Base-by-base conservation (phyloP, 2,797 vertebrate genomes). In the Enteromius unitaeniatus region DNA sequence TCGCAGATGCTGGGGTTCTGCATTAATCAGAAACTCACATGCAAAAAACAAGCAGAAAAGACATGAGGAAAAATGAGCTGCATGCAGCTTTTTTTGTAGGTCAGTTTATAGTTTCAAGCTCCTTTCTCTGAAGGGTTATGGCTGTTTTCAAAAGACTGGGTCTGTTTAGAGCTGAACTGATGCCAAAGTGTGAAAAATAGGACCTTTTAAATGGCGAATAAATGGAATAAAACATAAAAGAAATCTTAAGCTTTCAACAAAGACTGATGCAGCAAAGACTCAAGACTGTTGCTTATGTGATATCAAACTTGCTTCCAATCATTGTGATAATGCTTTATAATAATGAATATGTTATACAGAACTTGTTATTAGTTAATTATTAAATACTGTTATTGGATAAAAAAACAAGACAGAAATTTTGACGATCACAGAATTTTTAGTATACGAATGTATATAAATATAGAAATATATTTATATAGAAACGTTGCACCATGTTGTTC, bases 11-110 rank as follows among this genome's bases (percentile, higher is more conserved):
- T 11, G 1, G 5, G 64, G 49, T 51, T 26, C 49, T 8, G 28
- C 51, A 73, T 73, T 62, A 34, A 49, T 51, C 47, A 31, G 21
- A 14, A 19, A 37, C 53, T 55, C 34, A 26, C 15, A 47, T 51
- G 60, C 8, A 62, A 68, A 49, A 49, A 77, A 40, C 28, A 40
- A 82, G 31, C 47, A 79, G 49, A 68, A 53, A 47, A 37, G 21
- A 21, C 21, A 10, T 2, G 1, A 60, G 19, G 3, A 84, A 72
- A 78, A 47, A 47, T 2, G 3, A 49, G 15, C 23, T 9, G 17
- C 14, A 23, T 13, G 8, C 19, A 10, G 31, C 13, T 79, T 53
- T 53, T 60, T 72, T 84, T 72, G 42, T 82, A n/a, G 40, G 26
- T 68, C 21, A 15, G 28, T 67, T 14, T 8, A n/a, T 13, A 37